phyloP scores from a whole-genome alignment of 2,797 vertebrate genomes.

The Salarias fasciatus region DNA sequence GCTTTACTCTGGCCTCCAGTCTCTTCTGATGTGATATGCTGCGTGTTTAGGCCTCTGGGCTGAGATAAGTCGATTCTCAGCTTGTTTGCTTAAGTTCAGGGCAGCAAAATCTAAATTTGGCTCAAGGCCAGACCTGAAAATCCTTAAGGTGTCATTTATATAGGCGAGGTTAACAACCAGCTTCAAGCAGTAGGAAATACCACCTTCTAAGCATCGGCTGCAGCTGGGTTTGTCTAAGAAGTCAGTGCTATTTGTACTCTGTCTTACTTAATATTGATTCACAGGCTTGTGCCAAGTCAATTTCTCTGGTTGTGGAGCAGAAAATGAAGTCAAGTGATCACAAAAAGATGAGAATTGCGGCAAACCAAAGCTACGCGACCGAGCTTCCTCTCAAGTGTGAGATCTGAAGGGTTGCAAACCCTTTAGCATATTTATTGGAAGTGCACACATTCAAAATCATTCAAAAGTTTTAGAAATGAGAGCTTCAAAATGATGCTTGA shows the following conservation, averaged over 20 bases:
- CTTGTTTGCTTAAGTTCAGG: conserved; percentile 21
- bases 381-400: not conserved
- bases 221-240: conserved; percentile 28
- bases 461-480: not conserved
- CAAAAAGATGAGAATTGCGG: conserved; percentile 21
- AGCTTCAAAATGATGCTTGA: not conserved
- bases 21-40: conserved; percentile 4
- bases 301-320: conserved; percentile 46
- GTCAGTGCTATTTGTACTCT: conserved; percentile 58
- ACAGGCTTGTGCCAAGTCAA: conserved; percentile 50
- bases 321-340: conserved; percentile 50
- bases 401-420: not conserved
- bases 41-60: conserved; percentile 1
- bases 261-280: conserved; percentile 71
- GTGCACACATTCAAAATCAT: not conserved
- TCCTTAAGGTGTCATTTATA: conserved; percentile 55
- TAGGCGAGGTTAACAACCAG: conserved; percentile 41
- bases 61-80: conserved; percentile 3
- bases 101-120: conserved; percentile 46
- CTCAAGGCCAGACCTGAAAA: conserved; percentile 39
- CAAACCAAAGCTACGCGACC: not conserved
- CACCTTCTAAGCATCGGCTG: conserved; percentile 26
- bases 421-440: conserved; percentile 2
- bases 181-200: conserved; percentile 31
- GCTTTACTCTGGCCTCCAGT: not conserved